phyloP scores from a whole-genome alignment of 2,113 vertebrate species.

The Catharus bicknelli region DNA sequence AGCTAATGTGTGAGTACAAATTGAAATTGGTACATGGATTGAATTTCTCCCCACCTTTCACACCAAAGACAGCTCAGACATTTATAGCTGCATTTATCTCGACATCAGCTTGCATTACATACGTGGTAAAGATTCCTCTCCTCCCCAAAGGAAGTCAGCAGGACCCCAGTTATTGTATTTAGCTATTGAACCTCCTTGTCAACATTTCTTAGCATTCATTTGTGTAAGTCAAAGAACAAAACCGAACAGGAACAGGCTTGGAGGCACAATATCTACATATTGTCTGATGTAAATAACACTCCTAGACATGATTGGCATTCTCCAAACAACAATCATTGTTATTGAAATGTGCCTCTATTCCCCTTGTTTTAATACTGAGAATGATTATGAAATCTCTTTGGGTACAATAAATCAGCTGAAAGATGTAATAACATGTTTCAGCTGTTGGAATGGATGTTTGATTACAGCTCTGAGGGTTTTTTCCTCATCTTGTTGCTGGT shows the following conservation, averaged over 20 bases:
- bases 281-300: constrained; percentile 73
- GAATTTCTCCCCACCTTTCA: constrained; percentile 46
- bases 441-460: constrained; percentile 74
- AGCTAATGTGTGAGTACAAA: constrained; percentile 41
- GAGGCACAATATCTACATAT: constrained; percentile 81
- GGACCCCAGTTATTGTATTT: constrained; percentile 50
- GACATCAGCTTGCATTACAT: constrained; percentile 35
- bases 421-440: constrained; percentile 72
- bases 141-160: constrained; percentile 40
- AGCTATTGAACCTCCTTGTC: constrained; percentile 65
- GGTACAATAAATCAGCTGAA: constrained; percentile 78
- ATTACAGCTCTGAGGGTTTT: constrained; percentile 72
- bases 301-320: constrained; percentile 75
- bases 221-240: constrained; percentile 76
- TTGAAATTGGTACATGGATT: constrained; percentile 11
- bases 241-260: constrained; percentile 72
- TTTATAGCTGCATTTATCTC: constrained; percentile 2
- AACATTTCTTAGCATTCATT: constrained; percentile 71
- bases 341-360: constrained; percentile 87
- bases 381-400: constrained; percentile 80
- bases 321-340: constrained; percentile 85
- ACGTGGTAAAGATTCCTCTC: constrained; percentile 8
- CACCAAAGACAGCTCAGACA: background rate
- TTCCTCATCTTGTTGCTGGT: constrained; percentile 62
- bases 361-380: constrained; percentile 78